phyloP scores from a whole-genome alignment of 2,797 vertebrate species.

The Chelonia mydas region DNA sequence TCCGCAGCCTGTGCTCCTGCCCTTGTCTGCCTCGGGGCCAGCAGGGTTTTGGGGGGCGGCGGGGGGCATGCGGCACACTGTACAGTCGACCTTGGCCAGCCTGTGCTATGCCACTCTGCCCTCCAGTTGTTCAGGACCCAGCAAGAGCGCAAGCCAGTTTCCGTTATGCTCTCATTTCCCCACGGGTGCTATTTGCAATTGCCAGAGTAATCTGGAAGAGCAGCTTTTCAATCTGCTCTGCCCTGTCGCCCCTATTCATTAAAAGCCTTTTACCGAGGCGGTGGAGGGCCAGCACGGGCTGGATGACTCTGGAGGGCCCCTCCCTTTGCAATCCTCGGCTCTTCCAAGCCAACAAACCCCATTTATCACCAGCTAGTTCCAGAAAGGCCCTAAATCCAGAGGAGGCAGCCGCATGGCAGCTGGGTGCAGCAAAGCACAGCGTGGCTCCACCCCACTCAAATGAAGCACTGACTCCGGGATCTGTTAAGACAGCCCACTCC shows the following conservation, averaged over 20 bases:
- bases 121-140: background rate
- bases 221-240: background rate
- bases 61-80: fast-evolving
- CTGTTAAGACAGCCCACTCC: fast-evolving
- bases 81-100: fast-evolving
- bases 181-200: fast-evolving
- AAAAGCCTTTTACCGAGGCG: background rate
- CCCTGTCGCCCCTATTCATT: background rate
- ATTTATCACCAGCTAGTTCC: background rate
- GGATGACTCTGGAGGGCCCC: background rate
- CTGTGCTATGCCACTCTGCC: background rate
- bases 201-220: background rate
- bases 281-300: background rate
- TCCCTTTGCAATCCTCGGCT: background rate
- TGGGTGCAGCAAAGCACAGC: background rate
- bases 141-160: background rate
- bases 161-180: fast-evolving
- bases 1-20: fast-evolving
- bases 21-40: fast-evolving
- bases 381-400: background rate
- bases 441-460: background rate
- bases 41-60: fast-evolving
- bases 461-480: fast-evolving
- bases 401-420: background rate
- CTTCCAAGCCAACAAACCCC: background rate